A percentile compares a stretch with the other conserved stretches of the same genome.
phyloP scores from a whole-genome alignment of 2,888 invertebrate genomes.

The Acrobasis repandana region DNA sequence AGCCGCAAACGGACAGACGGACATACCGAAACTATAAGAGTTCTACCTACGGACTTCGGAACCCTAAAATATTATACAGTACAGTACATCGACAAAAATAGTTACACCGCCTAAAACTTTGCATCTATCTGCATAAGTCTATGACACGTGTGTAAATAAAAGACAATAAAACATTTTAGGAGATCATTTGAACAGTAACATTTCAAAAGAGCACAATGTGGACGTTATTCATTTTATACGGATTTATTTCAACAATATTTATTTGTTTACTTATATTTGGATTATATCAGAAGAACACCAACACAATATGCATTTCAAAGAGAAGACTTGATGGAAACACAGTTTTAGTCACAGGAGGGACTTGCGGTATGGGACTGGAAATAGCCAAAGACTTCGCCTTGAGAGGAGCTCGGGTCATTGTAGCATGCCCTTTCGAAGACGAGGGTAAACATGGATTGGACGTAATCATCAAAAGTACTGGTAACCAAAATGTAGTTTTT shows the following conservation, averaged over 20 bases:
- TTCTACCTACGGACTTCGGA: no score
- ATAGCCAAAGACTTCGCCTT: constrained; percentile 33
- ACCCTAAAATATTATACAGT: no score
- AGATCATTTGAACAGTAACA: no score
- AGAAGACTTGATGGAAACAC: constrained; percentile 32
- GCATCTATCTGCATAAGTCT: no score
- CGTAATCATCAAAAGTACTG: constrained; percentile 84
- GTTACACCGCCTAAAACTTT: no score
- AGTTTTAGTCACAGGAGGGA: constrained; percentile 35
- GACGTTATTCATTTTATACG: no score
- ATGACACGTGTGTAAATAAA: no score
- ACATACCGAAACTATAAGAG: no score
- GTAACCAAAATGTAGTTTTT: constrained; percentile 84
- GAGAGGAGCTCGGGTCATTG: constrained; percentile 34
- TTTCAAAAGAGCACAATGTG: no score
- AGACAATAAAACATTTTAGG: no score
- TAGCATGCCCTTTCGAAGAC: constrained; percentile 33
- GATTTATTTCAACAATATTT: not conserved
- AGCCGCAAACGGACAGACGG: no score
- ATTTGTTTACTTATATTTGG: not conserved
- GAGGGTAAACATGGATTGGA: constrained; percentile 57
- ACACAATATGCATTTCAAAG: constrained; percentile 31
- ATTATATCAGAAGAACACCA: constrained; percentile 24
- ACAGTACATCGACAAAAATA: no score
- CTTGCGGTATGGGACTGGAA: constrained; percentile 34